phyloP scores from a whole-genome alignment of 1,140 invertebrate species.

The Trachymyrmex septentrionalis region DNA sequence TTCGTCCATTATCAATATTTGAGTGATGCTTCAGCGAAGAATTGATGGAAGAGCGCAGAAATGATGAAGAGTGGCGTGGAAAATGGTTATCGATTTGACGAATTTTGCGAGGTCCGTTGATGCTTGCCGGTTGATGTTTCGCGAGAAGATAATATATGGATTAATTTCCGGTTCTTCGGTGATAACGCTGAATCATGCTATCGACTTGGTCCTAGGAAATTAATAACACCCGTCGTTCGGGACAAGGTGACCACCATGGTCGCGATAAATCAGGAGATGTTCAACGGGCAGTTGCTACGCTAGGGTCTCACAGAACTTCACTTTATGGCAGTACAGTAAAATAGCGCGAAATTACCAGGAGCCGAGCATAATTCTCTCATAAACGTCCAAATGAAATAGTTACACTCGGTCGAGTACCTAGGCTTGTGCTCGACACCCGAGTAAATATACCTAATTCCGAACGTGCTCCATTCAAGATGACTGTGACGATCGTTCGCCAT shows the following conservation, averaged over 20 bases:
- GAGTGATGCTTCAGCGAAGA: conserved; percentile 14
- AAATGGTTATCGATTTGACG: conserved; percentile 38
- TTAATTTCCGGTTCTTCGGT: conserved; percentile 20
- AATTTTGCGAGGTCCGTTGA: background rate
- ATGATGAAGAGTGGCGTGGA: background rate
- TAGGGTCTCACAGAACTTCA: conserved; percentile 10
- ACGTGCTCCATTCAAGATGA: conserved; percentile 43
- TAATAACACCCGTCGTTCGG: conserved; percentile 1
- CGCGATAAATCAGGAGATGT: conserved; percentile 63
- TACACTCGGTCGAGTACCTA: conserved; percentile 54
- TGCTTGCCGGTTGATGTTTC: background rate
- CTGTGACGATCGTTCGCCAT: conserved; percentile 56
- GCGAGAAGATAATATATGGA: background rate
- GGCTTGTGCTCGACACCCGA: conserved; percentile 10
- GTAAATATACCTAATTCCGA: conserved; percentile 71
- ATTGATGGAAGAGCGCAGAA: background rate
- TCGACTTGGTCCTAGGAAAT: conserved; percentile 22
- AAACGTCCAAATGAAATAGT: conserved; percentile 73
- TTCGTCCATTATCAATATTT: conserved; percentile 47
- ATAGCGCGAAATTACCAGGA: conserved; percentile 64
- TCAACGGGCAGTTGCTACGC: background rate
- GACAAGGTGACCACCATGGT: background rate
- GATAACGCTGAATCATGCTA: background rate
- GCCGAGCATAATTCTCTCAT: conserved; percentile 70
- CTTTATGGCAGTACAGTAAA: conserved; percentile 66